These are phyloP conservation scores for Apis mellifera DNA, from an alignment of 1,140 invertebrate genomes.

Conservation along the genomic window Amel_HAv3.1 CM009936.2:17323501-17324000, in stretches of 20 bases:
- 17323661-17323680: slow-evolving; percentile 70
- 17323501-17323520: slow-evolving; percentile 44
- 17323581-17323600: slow-evolving; percentile 46
- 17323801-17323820: background rate
- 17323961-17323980: slow-evolving; percentile 52
- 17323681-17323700: too few species aligned
- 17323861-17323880: slow-evolving; percentile 60
- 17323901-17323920: slow-evolving; percentile 73
- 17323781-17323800: slow-evolving; percentile 6
- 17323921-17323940: slow-evolving; percentile 75
- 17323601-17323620: slow-evolving; percentile 57
- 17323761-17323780: slow-evolving; percentile 47
- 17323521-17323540: slow-evolving; percentile 55
- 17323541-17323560: slow-evolving; percentile 56
- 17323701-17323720: slow-evolving; percentile 61
- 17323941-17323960: slow-evolving; percentile 65
- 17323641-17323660: slow-evolving; percentile 68
- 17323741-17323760: slow-evolving; percentile 69
- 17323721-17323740: slow-evolving; percentile 61
- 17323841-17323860: slow-evolving; percentile 62
- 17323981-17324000: background rate
- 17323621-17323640: slow-evolving; percentile 41
- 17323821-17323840: background rate
- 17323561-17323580: slow-evolving; percentile 22
- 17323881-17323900: slow-evolving; percentile 40